Conservation (phyloP, 2,797 vertebrate species). For the Ispidina lecontei region DNA sequence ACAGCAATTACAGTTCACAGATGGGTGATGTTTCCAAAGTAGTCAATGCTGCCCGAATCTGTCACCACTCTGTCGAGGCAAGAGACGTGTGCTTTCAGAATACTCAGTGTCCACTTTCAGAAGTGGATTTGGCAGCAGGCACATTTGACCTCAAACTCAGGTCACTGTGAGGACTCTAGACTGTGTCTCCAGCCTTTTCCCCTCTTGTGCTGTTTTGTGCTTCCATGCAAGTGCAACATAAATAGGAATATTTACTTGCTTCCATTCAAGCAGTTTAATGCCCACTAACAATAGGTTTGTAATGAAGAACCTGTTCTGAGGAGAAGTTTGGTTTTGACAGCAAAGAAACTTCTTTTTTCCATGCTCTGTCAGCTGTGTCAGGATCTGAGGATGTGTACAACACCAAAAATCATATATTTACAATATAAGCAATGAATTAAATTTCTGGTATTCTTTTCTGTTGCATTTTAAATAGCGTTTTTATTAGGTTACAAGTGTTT, state of each 20-base stretch:
- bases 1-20: not conserved
- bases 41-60: not conserved
- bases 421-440: not conserved
- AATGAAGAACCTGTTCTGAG: not conserved
- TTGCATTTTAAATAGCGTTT: not conserved
- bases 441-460: not conserved
- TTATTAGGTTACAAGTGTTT: not conserved
- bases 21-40: not conserved
- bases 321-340: not conserved
- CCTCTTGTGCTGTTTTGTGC: not conserved
- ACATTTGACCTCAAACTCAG: not conserved
- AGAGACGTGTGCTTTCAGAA: not conserved
- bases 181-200: not conserved
- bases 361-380: not conserved
- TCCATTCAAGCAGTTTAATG: not conserved
- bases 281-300: not conserved
- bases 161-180: not conserved
- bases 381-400: not conserved
- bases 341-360: not conserved
- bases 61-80: not conserved
- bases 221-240: accelerated
- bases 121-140: not conserved
- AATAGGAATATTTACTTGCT: not conserved
- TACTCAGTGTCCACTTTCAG: not conserved
- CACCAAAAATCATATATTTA: not conserved